Percentiles rank a stretch among this genome's conserved stretches.
These are phyloP conservation scores for Tetramorium bicarinatum DNA, from an alignment of 2,888 invertebrate genomes.

Conservation along the genomic window DNA sequence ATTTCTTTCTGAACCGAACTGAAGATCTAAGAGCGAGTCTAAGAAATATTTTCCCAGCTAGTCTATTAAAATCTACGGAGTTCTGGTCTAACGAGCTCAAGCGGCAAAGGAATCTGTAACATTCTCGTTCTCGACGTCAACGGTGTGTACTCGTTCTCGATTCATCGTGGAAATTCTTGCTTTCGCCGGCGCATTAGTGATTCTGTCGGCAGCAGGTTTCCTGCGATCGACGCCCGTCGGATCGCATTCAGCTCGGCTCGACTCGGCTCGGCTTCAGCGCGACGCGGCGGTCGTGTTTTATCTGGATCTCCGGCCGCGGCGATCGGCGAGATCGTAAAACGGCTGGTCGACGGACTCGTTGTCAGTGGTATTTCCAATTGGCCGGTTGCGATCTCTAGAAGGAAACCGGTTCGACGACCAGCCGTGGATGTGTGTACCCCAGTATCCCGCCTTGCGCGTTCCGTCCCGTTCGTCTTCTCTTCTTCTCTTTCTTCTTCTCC, in stretches of 20 bases:
- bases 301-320: slow-evolving; percentile 61
- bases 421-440: slow-evolving; percentile 51
- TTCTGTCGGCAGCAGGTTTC: slow-evolving; percentile 39
- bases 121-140: slow-evolving; percentile 22
- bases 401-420: slow-evolving; percentile 77
- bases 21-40: background rate
- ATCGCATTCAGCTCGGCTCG: slow-evolving; percentile 42
- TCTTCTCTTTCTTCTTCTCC: slow-evolving; percentile 23
- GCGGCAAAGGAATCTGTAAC: slow-evolving; percentile 46
- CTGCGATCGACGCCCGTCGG: slow-evolving; percentile 16
- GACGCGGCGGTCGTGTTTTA: slow-evolving; percentile 45
- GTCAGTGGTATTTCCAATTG: slow-evolving; percentile 78
- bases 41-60: slow-evolving; percentile 54
- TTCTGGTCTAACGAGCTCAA: slow-evolving; percentile 12
- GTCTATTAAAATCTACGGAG: slow-evolving; percentile 50
- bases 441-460: slow-evolving; percentile 49
- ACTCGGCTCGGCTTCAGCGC: slow-evolving; percentile 7
- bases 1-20: background rate
- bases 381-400: slow-evolving; percentile 70
- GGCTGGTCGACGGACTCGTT: slow-evolving; percentile 69
- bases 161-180: slow-evolving; percentile 58
- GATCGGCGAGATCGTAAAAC: slow-evolving; percentile 71
- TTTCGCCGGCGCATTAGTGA: slow-evolving; percentile 29
- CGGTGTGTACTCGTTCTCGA: slow-evolving; percentile 42
- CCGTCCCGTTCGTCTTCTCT: slow-evolving; percentile 24